Percentiles rank a stretch among this genome's conserved stretches.
These are phyloP conservation scores for Apeltes quadracus DNA, from an alignment of 2,113 vertebrate species.

Conservation along the genomic window DNA sequence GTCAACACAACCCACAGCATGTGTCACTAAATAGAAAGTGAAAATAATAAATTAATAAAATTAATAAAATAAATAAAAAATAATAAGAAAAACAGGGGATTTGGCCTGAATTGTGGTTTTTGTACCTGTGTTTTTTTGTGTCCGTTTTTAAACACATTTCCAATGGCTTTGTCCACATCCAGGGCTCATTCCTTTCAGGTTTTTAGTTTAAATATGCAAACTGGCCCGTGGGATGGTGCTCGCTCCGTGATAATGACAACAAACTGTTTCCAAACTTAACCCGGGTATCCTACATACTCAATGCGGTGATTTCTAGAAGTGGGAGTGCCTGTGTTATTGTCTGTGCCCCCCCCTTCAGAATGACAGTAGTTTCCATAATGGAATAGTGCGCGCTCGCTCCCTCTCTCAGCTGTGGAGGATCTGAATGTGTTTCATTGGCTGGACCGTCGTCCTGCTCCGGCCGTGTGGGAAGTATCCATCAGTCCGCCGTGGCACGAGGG, in stretches of 20 bases:
- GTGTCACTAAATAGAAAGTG: not conserved
- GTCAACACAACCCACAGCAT: not conserved
- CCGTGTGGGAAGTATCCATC: constrained; percentile 58
- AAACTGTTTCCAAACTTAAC: constrained; percentile 30
- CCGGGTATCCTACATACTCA: not conserved
- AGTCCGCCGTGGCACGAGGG: constrained; percentile 8
- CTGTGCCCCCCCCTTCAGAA: constrained; percentile 13
- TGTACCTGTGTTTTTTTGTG: not conserved
- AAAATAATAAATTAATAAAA: not conserved
- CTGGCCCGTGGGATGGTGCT: constrained; percentile 14
- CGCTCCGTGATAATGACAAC: constrained; percentile 28
- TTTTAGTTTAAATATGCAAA: constrained; percentile 42
- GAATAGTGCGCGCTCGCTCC: constrained; percentile 29
- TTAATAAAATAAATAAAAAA: not conserved
- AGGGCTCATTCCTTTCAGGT: too few species aligned
- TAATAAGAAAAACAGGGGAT: not conserved
- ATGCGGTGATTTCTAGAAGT: not conserved
- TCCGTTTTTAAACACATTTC: too few species aligned
- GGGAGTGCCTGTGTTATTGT: constrained; percentile 31
- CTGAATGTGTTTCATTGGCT: constrained; percentile 66
- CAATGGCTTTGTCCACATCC: too few species aligned
- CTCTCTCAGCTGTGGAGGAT: constrained; percentile 56
- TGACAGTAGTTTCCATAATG: constrained; percentile 64
- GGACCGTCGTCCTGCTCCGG: constrained; percentile 47
- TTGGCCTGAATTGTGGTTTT: not conserved